Percentiles rank a stretch among this genome's conserved stretches.
These are phyloP conservation scores for Chymomyza fuscimana DNA, from an alignment of 2,888 invertebrate genomes.

Conservation along the genomic window DNA sequence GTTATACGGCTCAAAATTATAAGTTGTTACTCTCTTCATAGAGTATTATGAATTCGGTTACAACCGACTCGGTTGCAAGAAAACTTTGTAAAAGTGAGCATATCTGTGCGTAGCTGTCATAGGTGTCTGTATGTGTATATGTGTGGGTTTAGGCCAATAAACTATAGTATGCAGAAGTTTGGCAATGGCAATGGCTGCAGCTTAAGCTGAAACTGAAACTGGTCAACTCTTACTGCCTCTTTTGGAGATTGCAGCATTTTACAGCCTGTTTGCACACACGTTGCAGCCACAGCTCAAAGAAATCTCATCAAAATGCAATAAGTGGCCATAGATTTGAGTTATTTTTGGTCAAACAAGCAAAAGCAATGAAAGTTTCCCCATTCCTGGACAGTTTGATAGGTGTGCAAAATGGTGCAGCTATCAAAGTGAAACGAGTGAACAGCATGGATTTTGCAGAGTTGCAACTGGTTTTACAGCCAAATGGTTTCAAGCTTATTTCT, in stretches of 20 bases:
- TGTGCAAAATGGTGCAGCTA: conserved; percentile 3
- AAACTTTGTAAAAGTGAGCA: neutral
- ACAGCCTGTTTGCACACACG: neutral
- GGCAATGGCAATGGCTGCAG: neutral
- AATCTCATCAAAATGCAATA: conserved; percentile 35
- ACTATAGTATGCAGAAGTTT: neutral
- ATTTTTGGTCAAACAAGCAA: neutral
- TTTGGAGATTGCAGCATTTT: neutral
- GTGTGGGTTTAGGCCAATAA: conserved; percentile 1
- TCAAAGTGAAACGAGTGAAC: neutral
- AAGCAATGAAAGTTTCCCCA: neutral
- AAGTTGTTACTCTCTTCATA: too few relatives aligned
- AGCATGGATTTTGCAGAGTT: neutral
- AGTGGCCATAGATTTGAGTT: conserved; percentile 31
- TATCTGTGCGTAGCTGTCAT: neutral
- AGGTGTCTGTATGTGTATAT: neutral
- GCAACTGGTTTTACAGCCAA: neutral
- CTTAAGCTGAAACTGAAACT: neutral
- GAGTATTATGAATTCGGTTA: too few relatives aligned
- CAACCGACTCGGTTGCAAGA: too few relatives aligned
- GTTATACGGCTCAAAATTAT: too few relatives aligned
- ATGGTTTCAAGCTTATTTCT: neutral
- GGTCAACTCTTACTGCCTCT: neutral
- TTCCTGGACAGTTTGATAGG: neutral
- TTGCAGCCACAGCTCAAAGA: conserved; percentile 2